These are phyloP conservation scores for Alligator mississippiensis DNA, from an alignment of 2,113 vertebrate genomes.

Conservation along the genomic window DNA sequence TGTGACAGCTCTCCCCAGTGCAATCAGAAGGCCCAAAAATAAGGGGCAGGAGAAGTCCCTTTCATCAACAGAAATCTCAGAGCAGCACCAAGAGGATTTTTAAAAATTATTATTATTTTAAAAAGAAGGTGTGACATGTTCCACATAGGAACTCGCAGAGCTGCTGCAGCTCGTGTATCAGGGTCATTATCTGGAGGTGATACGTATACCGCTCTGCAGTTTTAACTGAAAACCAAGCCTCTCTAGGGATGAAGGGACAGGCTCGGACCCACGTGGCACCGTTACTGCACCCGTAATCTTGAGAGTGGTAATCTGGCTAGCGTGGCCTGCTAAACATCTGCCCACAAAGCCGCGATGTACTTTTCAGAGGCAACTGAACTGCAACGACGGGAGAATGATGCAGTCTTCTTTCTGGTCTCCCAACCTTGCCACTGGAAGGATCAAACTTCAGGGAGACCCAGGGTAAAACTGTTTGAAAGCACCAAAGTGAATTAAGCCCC, in stretches of 20 bases:
- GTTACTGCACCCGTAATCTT: neutral
- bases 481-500: neutral
- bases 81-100: neutral
- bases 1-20: neutral
- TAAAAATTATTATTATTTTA: neutral
- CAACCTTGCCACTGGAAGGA: neutral
- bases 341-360: neutral
- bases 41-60: neutral
- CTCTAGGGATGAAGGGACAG: neutral
- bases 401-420: neutral
- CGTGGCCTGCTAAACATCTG: neutral
- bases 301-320: neutral
- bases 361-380: constrained; percentile 4
- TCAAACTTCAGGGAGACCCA: neutral
- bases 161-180: neutral
- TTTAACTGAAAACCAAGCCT: neutral
- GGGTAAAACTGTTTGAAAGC: neutral
- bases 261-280: neutral
- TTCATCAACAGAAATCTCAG: neutral
- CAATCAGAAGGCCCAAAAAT: neutral
- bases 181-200: neutral
- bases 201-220: neutral
- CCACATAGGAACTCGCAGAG: neutral
- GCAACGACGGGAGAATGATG: neutral
- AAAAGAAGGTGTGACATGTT: neutral